Evolutionary conservation across 2,888 invertebrate species (phyloP).

Genomic region (Plusia festucae): DNA sequence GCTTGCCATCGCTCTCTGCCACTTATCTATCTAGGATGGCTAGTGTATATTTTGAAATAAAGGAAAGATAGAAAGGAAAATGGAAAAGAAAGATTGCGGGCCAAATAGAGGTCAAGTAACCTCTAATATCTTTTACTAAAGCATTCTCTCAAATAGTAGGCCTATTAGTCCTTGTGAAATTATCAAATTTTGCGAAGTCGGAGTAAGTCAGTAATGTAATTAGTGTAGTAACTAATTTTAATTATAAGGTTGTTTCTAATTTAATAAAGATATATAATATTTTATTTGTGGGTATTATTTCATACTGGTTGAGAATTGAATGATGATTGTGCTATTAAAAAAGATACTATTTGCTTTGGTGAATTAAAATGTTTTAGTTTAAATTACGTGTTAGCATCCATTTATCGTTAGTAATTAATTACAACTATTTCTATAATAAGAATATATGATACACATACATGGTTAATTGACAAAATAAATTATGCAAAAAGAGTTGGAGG

Average conservation of each 20-base stretch:
- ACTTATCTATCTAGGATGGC: slow-evolving; percentile 64
- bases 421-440: not conserved
- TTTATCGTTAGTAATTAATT: too few relatives aligned
- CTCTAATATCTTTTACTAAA: slow-evolving; percentile 10
- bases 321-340: too few relatives aligned
- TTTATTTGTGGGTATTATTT: slow-evolving; percentile 53
- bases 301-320: not conserved
- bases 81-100: not conserved
- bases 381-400: too few relatives aligned
- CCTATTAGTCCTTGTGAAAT: slow-evolving; percentile 38
- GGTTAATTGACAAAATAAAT: too few relatives aligned
- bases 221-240: slow-evolving; percentile 57
- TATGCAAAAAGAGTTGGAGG: slow-evolving; percentile 74
- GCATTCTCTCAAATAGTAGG: slow-evolving; percentile 44
- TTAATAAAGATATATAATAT: slow-evolving; percentile 77
- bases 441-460: too few relatives aligned
- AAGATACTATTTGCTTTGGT: too few relatives aligned
- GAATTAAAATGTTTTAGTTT: too few relatives aligned
- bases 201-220: slow-evolving; percentile 47
- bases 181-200: slow-evolving; percentile 37
- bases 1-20: slow-evolving; percentile 68
- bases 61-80: not conserved
- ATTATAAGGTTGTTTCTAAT: slow-evolving; percentile 76
- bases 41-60: slow-evolving; percentile 22
- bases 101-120: not conserved